Evolutionary conservation across 2,888 invertebrate genomes (phyloP).

Genomic region (Dryobota labecula): DNA sequence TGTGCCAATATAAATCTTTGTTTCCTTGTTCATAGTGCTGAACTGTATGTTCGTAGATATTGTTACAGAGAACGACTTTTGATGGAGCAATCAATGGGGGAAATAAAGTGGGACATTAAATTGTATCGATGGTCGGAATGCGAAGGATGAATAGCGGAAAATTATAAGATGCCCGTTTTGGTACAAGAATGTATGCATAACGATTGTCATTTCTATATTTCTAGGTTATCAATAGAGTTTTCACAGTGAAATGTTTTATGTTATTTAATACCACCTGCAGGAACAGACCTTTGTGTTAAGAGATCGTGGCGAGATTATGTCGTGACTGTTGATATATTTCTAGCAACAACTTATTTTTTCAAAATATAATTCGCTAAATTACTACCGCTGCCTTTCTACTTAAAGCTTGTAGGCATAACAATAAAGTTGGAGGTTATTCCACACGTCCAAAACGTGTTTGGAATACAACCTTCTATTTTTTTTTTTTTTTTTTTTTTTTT

Average conservation of each 20-base stretch:
- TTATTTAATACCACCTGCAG: constrained; percentile 41
- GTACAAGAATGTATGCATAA: not conserved
- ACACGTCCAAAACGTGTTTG: constrained; percentile 9
- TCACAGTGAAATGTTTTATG: constrained; percentile 2
- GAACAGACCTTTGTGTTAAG: constrained; percentile 43
- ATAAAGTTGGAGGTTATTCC: constrained; percentile 27
- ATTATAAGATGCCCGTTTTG: not conserved
- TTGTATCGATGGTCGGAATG: not conserved
- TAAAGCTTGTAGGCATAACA: constrained; percentile 33
- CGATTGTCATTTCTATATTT: constrained; percentile 6
- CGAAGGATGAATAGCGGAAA: not conserved
- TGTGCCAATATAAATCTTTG: constrained; percentile 31
- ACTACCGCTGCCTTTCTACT: constrained; percentile 50
- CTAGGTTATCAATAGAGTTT: constrained; percentile 12
- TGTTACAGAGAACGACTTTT: not conserved
- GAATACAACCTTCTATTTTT: constrained; percentile 38
- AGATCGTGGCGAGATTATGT: constrained; percentile 32
- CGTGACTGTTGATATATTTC: constrained; percentile 54
- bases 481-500: too few species aligned
- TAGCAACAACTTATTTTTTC: constrained; percentile 29
- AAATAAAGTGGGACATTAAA: not conserved
- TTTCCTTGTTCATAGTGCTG: constrained; percentile 27
- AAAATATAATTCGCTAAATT: constrained; percentile 37
- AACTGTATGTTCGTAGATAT: not conserved
- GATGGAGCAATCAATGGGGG: not conserved